Evolutionary conservation across 2,113 vertebrate species (phyloP), one percentile per base, ranked within the genome.

Genomic region (Bufo bufo): DNA sequence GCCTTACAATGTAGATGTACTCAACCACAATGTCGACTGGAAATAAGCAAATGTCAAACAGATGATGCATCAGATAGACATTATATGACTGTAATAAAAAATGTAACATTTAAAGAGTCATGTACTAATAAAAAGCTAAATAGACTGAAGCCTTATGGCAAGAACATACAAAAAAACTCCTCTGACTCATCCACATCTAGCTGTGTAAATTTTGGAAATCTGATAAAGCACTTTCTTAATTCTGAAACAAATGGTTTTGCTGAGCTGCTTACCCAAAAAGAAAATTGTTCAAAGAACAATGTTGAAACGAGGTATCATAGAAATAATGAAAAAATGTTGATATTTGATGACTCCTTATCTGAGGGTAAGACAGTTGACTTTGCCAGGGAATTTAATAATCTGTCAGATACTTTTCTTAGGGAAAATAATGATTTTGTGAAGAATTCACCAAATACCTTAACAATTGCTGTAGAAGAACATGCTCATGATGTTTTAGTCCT

Each of bases 281-380:
- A 97, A 83, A 95, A 94, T 91, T 94, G 95, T 81, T 65, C 92
- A 86, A 96, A 96, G 91, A 96, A 95, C 93, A 96, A 96, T 49
- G 97, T 97, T 78, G 95, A 97, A 90, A 99, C 97, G 54, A 95
- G 96, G 89, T 96, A 95, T 82, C 95, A 95, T n/a, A 96, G 95
- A 90, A 96, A 95, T 72, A 96, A 97, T 90, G 95, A 97, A 93
- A 96, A 95, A 14, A 93, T 93, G 90, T 95, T 97, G 83, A 93
- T 93, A 19, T 94, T 95, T 77, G 96, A 91, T 75, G 95, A 95
- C 81, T 91, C 97, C 1, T 90, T 95, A 59, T 93, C 94, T 90
- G 95, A 96, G 84, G 94, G 96, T 65, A 96, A 96, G 63, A 95
- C 94, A 84, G 92, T 98, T 91, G 94, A 97, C 92, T 97, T 97